Conservation (phyloP, 1,140 invertebrate genomes). For the Pristionchus pacificus region DNA sequence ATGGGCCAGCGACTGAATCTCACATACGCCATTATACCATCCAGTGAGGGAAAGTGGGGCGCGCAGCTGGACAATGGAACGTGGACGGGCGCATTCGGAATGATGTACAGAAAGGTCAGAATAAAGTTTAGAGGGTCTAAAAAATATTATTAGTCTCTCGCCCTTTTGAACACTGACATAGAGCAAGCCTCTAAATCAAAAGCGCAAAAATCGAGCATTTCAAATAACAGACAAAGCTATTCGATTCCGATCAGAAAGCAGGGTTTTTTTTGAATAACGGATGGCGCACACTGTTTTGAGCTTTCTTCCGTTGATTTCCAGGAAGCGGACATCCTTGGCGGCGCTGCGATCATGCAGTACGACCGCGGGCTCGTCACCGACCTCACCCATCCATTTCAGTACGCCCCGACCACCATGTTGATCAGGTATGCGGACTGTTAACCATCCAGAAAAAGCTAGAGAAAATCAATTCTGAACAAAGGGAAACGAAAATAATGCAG, state of each 20-base stretch:
- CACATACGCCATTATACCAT: background rate
- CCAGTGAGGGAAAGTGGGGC: constrained; percentile 23
- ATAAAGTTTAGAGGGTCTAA: no score
- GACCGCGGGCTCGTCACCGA: constrained; percentile 34
- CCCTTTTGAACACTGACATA: background rate
- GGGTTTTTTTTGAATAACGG: no score
- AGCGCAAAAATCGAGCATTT: no score
- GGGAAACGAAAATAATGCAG: no score
- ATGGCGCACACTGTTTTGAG: no score
- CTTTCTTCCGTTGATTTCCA: no score
- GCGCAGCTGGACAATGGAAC: constrained; percentile 28
- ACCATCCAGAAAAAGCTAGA: no score
- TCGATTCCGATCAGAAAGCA: no score
- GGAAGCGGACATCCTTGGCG: constrained; percentile 38
- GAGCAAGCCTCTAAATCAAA: no score
- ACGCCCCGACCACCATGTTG: constrained; percentile 34
- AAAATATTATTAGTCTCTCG: no score
- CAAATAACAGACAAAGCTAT: no score
- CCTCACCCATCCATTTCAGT: constrained; percentile 39
- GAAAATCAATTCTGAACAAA: no score
- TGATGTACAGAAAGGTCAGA: constrained; percentile 21
- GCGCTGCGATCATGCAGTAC: constrained; percentile 38
- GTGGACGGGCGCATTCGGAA: constrained; percentile 35
- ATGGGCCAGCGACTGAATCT: constrained; percentile 7
- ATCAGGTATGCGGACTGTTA: constrained; percentile 20